Percentiles rank a stretch among this genome's conserved stretches.
phyloP scores from a whole-genome alignment of 2,797 vertebrate species.

The Kryptopterus vitreolus region DNA sequence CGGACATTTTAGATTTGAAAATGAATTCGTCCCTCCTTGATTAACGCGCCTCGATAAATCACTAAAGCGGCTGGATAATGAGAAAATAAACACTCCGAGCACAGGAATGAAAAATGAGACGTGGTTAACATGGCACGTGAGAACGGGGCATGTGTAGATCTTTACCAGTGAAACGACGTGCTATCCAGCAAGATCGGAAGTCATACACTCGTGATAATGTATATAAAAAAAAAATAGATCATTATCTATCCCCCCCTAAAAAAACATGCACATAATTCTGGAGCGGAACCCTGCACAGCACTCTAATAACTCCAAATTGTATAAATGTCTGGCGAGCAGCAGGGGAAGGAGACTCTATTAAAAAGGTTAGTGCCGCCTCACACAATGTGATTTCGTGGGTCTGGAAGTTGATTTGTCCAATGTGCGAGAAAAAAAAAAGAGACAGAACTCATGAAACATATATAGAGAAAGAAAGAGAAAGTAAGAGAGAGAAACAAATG shows the following conservation, averaged over 20 bases:
- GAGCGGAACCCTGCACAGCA: conserved; percentile 32
- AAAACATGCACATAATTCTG: conserved; percentile 42
- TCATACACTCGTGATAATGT: conserved; percentile 26
- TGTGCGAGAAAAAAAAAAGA: conserved; percentile 8
- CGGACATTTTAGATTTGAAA: conserved; percentile 21
- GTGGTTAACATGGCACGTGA: not conserved
- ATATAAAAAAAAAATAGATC: conserved; percentile 34
- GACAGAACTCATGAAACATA: not conserved
- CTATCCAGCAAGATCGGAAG: conserved; percentile 39
- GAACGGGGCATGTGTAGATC: not conserved
- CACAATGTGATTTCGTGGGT: conserved; percentile 43
- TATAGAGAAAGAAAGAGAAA: not conserved
- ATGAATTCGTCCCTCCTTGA: conserved; percentile 49
- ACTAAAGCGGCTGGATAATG: conserved; percentile 43
- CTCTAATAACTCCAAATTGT: conserved; percentile 43
- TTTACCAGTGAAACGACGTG: conserved; percentile 37
- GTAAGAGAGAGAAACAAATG: conserved; percentile 4
- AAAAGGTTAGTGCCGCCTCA: conserved; percentile 42
- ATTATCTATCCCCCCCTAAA: no score
- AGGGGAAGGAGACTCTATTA: conserved; percentile 43
- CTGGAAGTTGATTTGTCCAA: conserved; percentile 47
- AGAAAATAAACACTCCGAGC: conserved; percentile 51
- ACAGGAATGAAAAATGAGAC: conserved; percentile 36
- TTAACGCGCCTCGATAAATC: conserved; percentile 47
- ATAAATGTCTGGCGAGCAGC: conserved; percentile 41